A percentile compares a stretch with the other conserved stretches of the same genome.
Conservation (phyloP, 2,888 invertebrate genomes). For the Parasteatoda lunata region DNA sequence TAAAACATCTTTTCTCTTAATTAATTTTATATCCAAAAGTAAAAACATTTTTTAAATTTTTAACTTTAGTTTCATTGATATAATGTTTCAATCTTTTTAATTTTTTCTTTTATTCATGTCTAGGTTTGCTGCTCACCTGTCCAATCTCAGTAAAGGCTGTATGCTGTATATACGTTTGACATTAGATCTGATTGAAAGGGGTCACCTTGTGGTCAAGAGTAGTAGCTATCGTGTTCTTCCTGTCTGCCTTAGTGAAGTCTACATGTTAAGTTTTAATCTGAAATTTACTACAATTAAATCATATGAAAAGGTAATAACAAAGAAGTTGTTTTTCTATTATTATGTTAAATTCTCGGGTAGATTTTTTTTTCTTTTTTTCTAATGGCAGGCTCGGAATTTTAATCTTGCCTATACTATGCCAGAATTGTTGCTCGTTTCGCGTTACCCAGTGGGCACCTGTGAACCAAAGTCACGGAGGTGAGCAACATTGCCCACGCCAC, state of each 20-base stretch:
- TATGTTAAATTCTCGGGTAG: too few species aligned
- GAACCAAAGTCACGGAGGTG: too few species aligned
- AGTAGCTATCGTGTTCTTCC: slow-evolving; percentile 93
- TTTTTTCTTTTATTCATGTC: slow-evolving; percentile 71
- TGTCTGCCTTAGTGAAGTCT: slow-evolving; percentile 90
- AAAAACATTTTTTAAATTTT: neutral
- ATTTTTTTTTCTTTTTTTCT: too few species aligned
- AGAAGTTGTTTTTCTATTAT: too few species aligned
- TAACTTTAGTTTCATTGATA: neutral
- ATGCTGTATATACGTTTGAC: slow-evolving; percentile 93
- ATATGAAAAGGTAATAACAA: slow-evolving; percentile 81
- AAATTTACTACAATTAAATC: slow-evolving; percentile 90
- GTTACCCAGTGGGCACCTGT: too few species aligned
- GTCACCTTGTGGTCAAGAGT: slow-evolving; percentile 93
- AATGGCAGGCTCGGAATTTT: too few species aligned
- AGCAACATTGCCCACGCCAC: too few species aligned
- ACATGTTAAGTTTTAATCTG: slow-evolving; percentile 91
- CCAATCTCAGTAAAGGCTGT: slow-evolving; percentile 88
- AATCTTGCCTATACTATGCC: too few species aligned
- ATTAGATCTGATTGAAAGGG: slow-evolving; percentile 91
- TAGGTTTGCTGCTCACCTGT: slow-evolving; percentile 89
- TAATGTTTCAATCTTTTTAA: neutral
- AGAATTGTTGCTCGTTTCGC: too few species aligned
- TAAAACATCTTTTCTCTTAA: too few species aligned
- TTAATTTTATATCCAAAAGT: too few species aligned